A percentile compares a stretch with the other conserved stretches of the same genome.
Conservation (phyloP, 2,113 vertebrate genomes). For the Lepisosteus oculatus region DNA sequence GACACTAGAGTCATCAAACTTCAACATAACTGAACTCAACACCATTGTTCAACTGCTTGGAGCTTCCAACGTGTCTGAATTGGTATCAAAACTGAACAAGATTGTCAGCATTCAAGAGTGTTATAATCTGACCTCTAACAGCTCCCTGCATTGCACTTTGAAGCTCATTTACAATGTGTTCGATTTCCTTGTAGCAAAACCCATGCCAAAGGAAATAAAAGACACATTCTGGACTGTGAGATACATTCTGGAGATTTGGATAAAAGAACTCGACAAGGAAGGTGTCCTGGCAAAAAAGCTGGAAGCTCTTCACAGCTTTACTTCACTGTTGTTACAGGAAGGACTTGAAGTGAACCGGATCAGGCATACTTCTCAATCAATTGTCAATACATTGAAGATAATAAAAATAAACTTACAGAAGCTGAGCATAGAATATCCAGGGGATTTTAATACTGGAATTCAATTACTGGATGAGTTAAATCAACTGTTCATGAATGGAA, state of each 20-base stretch:
- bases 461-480: slow-evolving; percentile 51
- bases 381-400: slow-evolving; percentile 32
- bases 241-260: slow-evolving; percentile 36
- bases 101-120: slow-evolving; percentile 41
- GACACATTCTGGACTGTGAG: slow-evolving; percentile 34
- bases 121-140: slow-evolving; percentile 32
- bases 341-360: background rate
- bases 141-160: slow-evolving; percentile 36
- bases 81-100: slow-evolving; percentile 40
- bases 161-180: slow-evolving; percentile 38
- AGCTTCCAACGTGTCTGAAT: slow-evolving; percentile 31
- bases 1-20: slow-evolving; percentile 46
- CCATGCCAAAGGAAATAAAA: slow-evolving; percentile 27
- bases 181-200: slow-evolving; percentile 40
- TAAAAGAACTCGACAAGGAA: slow-evolving; percentile 20
- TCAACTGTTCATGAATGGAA: slow-evolving; percentile 28
- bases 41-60: slow-evolving; percentile 30
- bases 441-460: slow-evolving; percentile 50
- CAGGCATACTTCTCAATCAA: background rate
- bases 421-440: slow-evolving; percentile 38
- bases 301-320: background rate
- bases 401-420: slow-evolving; percentile 49
- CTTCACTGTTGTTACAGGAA: background rate
- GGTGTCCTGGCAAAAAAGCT: background rate
- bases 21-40: slow-evolving; percentile 50